Evolutionary conservation across 1,140 invertebrate genomes (phyloP).

Genomic region (Philotrypesis tridentata): DNA sequence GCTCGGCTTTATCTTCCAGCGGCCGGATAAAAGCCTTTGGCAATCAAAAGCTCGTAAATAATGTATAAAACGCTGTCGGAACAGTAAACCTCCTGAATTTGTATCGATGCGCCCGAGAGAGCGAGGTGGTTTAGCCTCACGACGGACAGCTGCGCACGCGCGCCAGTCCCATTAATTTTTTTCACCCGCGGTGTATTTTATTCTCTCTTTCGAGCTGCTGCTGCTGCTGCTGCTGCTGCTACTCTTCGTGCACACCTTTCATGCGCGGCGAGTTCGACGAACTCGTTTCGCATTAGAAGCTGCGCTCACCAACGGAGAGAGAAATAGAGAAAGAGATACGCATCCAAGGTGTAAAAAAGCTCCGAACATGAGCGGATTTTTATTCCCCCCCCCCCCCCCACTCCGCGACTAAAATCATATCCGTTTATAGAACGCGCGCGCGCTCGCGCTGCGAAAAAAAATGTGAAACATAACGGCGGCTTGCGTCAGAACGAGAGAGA

Average conservation of each 20-base stretch:
- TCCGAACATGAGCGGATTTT: too few relatives aligned
- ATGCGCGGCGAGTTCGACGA: constrained; percentile 30
- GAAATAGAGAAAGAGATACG: too few relatives aligned
- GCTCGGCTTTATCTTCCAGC: constrained; percentile 42
- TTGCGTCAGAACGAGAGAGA: neutral
- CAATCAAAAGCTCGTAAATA: constrained; percentile 49
- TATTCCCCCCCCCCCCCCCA: too few relatives aligned
- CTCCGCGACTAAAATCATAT: too few relatives aligned
- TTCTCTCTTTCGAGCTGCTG: constrained; percentile 20
- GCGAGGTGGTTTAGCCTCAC: neutral
- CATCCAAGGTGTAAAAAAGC: too few relatives aligned
- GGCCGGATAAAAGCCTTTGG: constrained; percentile 48
- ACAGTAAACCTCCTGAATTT: constrained; percentile 30
- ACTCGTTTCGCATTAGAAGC: constrained; percentile 15
- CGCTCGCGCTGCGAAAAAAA: too few relatives aligned
- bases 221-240: too few relatives aligned
- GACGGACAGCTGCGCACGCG: neutral
- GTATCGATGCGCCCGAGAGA: constrained; percentile 25
- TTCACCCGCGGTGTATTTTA: neutral
- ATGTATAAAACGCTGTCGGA: constrained; percentile 35
- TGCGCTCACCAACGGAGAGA: too few relatives aligned
- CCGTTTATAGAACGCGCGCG: too few relatives aligned
- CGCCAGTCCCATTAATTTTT: constrained; percentile 32
- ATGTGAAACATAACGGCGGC: neutral
- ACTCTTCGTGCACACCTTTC: neutral